Conservation (phyloP, 2,113 vertebrate genomes). For the Cyrtonyx montezumae region DNA sequence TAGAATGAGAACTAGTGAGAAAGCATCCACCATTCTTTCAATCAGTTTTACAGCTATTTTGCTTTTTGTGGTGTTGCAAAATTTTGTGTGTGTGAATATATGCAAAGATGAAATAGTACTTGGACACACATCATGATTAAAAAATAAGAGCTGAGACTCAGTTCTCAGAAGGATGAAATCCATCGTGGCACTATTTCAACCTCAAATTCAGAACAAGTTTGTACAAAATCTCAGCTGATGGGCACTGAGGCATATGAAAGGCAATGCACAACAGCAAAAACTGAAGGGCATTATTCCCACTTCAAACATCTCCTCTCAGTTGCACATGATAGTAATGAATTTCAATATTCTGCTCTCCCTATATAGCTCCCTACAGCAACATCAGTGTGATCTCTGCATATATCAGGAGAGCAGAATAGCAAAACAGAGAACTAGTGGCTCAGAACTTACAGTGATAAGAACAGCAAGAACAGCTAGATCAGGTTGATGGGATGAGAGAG, state of each 20-base stretch:
- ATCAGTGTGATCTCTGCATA: not conserved
- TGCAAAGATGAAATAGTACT: constrained; percentile 4
- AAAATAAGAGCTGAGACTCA: constrained; percentile 12
- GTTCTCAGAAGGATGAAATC: constrained; percentile 16
- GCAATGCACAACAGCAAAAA: not conserved
- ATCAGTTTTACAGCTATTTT: constrained; percentile 21
- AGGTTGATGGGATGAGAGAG: not conserved
- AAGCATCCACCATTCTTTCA: constrained; percentile 16
- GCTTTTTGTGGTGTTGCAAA: not conserved
- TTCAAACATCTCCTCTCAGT: constrained; percentile 6
- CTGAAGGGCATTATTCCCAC: constrained; percentile 30
- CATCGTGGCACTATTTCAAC: not conserved
- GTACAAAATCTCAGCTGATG: constrained; percentile 1
- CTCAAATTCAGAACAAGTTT: not conserved
- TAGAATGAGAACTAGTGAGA: constrained; percentile 3
- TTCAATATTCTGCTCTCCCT: constrained; percentile 23
- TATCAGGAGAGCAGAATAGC: not conserved
- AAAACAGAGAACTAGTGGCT: not conserved
- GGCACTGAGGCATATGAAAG: not conserved
- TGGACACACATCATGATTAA: not conserved
- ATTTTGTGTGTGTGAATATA: not conserved
- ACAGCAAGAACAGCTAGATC: not conserved
- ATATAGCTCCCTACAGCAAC: constrained; percentile 33
- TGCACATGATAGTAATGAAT: constrained; percentile 6
- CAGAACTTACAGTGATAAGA: not conserved